Conservation (phyloP, 1,140 invertebrate species). For the Latrodectus geometricus region DNA sequence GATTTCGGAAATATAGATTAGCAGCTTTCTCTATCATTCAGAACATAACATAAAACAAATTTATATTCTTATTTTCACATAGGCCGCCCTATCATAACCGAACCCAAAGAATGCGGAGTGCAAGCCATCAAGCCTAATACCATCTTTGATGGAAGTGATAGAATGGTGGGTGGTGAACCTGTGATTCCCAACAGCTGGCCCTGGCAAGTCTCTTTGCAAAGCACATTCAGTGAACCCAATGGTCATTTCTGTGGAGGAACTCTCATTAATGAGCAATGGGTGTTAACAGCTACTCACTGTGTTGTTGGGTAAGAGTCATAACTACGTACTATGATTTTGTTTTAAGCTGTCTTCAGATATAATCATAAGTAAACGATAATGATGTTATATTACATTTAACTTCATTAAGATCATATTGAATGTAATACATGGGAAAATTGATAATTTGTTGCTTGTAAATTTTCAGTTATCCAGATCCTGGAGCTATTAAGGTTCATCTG, state of each 20-base stretch:
- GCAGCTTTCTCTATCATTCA: too few species aligned
- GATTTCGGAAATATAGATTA: too few species aligned
- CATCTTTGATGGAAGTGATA: slow-evolving; percentile 5
- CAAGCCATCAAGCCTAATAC: slow-evolving; percentile 31
- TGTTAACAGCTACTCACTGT: slow-evolving; percentile 88
- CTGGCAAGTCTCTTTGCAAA: slow-evolving; percentile 73
- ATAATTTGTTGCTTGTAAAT: not conserved
- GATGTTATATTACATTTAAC: not conserved
- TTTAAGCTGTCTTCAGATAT: too few species aligned
- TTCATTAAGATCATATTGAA: not conserved
- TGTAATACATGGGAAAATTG: not conserved
- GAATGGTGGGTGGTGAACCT: slow-evolving; percentile 87
- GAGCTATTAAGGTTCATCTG: slow-evolving; percentile 6
- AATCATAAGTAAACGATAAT: not conserved
- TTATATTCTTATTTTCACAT: too few species aligned
- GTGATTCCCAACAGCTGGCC: slow-evolving; percentile 86
- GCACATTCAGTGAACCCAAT: slow-evolving; percentile 30
- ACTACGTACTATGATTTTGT: not conserved
- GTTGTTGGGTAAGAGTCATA: slow-evolving; percentile 67
- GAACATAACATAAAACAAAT: too few species aligned
- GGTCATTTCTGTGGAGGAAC: slow-evolving; percentile 82
- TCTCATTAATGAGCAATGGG: slow-evolving; percentile 82
- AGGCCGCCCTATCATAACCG: not conserved
- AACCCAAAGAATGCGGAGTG: slow-evolving; percentile 20
- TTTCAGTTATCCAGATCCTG: not conserved